Evolutionary conservation across 2,113 vertebrate genomes (phyloP), one percentile per base, ranked within the genome.

Genomic region (Lagopus leucura): DNA sequence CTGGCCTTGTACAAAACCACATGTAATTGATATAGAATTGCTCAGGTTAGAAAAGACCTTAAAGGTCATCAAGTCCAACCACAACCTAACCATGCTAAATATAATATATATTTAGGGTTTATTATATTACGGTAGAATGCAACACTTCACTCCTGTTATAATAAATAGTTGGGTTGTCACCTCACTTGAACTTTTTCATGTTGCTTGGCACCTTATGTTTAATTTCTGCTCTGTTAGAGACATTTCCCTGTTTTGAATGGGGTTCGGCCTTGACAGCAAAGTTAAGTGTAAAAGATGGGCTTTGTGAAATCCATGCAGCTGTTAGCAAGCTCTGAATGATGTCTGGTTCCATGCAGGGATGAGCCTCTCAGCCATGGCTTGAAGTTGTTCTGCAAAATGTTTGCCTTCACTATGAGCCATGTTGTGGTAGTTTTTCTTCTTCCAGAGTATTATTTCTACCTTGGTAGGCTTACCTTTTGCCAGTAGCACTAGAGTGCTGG

Each of bases 361-460:
- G 5, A 17, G 21, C 40, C 55, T 32, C 75, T 74, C 21, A 63
- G 2, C 48, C 2, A 3, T 77, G 16, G 28, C 70, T 87, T 79
- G 64, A 80, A 89, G n/a, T 55, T 67, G 19, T 71, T 82, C 47
- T 74, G 47, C 22, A 71, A 17, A 91, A 60, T 32, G 9, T 85
- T 82, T 78, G 22, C 38, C 34, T 76, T 85, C 13, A 5, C 45
- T 64, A 2, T 0, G 0, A 92, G 45, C 64, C 27, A 34, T 18
- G 66, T n/a, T 74, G 55, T 78, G 60, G 72, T 80, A 42, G 17
- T 11, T 93, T 95, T 91, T 88, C 27, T 87, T 82, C 50, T 47
- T 88, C 20, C 55, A 55, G 78, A 77, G 42, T 58, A 65, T 82
- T 80, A 77, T 82, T 94, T 90, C 87, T 65, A 83, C 48, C 69